phyloP scores from a whole-genome alignment of 2,888 invertebrate species.

The Cremastinae sp. region DNA sequence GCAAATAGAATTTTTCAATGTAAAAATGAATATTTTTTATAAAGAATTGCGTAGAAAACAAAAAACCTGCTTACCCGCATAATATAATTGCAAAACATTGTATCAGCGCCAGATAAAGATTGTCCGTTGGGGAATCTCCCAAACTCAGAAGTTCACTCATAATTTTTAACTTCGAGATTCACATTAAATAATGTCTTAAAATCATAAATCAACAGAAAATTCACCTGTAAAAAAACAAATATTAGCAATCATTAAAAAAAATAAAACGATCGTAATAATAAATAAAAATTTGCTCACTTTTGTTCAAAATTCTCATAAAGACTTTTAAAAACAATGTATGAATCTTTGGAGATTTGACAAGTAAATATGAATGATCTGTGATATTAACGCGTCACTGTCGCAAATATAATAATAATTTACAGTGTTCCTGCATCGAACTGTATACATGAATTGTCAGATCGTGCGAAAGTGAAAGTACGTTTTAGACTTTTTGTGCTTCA shows the following conservation, averaged over 20 bases:
- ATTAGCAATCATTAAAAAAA: too few relatives aligned
- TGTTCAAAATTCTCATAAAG: neutral
- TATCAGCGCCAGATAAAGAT: slow-evolving; percentile 93
- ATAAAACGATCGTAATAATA: too few relatives aligned
- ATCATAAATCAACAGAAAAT: too few relatives aligned
- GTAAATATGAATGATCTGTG: too few relatives aligned
- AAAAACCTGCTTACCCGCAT: slow-evolving; percentile 89
- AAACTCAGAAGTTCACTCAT: slow-evolving; percentile 42
- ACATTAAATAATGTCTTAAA: too few relatives aligned
- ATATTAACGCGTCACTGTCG: too few relatives aligned
- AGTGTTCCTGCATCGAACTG: slow-evolving; percentile 8
- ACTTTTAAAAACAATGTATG: neutral
- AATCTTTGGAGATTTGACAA: too few relatives aligned
- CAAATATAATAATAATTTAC: neutral
- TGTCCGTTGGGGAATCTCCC: slow-evolving; percentile 83
- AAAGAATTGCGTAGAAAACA: neutral
- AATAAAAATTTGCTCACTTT: neutral
- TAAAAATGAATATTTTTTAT: neutral
- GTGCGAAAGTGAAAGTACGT: neutral
- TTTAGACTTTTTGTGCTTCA: neutral
- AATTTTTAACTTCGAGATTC: too few relatives aligned
- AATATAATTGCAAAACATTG: slow-evolving; percentile 96
- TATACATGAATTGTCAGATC: slow-evolving; percentile 13
- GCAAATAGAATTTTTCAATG: slow-evolving; percentile 48
- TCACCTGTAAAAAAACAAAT: too few relatives aligned